Evolutionary conservation across 2,888 invertebrate species (phyloP).

Genomic region (Celastrina argiolus): DNA sequence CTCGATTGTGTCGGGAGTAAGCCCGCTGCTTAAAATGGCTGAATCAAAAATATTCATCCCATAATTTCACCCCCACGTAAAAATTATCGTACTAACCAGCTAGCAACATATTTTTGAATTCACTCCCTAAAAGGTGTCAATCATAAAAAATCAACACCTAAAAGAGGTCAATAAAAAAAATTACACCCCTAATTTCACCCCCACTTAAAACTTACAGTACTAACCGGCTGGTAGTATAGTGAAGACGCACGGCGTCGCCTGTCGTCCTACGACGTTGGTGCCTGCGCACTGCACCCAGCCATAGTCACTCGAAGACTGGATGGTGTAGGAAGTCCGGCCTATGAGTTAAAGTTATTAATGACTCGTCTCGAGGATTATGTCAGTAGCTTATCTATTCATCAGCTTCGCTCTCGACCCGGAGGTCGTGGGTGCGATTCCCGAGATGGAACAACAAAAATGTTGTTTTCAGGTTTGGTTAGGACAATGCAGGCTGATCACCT

Average conservation of each 20-base stretch:
- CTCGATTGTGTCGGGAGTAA: too few species aligned
- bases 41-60: too few species aligned
- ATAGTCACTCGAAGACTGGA: constrained; percentile 81
- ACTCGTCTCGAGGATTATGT: neutral
- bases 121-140: neutral
- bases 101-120: neutral
- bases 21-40: too few species aligned
- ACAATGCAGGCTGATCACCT: too few species aligned
- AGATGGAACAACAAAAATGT: too few species aligned
- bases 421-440: too few species aligned
- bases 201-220: constrained; percentile 25
- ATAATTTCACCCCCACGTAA: neutral
- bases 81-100: neutral
- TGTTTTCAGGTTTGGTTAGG: too few species aligned
- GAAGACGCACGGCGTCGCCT: constrained; percentile 84
- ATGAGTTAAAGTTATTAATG: neutral
- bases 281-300: constrained; percentile 89
- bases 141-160: neutral
- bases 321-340: constrained; percentile 73
- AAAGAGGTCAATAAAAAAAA: neutral
- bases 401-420: too few species aligned
- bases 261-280: constrained; percentile 83
- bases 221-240: constrained; percentile 84
- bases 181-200: constrained; percentile 3
- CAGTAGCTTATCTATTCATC: too few species aligned